A percentile compares a stretch with the other conserved stretches of the same genome.
These are phyloP conservation scores for Eupithecia exiguata DNA, from an alignment of 2,888 invertebrate species.

Conservation along the genomic window DNA sequence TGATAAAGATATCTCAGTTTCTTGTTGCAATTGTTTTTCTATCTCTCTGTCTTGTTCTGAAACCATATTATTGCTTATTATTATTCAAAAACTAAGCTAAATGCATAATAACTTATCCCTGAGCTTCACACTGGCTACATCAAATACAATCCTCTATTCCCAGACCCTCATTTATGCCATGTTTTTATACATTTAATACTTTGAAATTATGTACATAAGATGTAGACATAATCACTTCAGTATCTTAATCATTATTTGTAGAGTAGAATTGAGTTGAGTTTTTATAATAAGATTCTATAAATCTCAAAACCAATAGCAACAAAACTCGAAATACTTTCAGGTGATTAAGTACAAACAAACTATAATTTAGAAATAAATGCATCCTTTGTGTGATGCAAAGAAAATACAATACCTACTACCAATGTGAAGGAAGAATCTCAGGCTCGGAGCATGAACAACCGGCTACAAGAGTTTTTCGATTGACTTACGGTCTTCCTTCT, in stretches of 20 bases:
- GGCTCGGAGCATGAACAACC: neutral
- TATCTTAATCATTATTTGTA: too few relatives aligned
- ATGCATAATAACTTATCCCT: neutral
- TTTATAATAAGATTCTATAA: neutral
- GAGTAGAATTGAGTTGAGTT: neutral
- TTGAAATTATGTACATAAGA: too few relatives aligned
- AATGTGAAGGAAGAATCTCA: neutral
- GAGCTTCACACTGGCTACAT: neutral
- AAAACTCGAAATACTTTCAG: neutral
- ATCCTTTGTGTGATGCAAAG: neutral
- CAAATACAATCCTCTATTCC: neutral
- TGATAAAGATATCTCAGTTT: neutral
- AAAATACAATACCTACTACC: neutral
- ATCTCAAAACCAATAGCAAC: neutral
- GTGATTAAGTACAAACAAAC: neutral
- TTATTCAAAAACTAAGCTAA: neutral
- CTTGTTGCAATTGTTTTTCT: slow-evolving; percentile 10
- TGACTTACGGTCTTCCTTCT: neutral
- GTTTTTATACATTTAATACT: neutral
- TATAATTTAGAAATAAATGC: neutral
- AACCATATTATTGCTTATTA: neutral
- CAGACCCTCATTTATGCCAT: neutral
- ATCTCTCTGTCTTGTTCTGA: neutral
- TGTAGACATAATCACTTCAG: too few relatives aligned
- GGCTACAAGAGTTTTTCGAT: neutral